A percentile compares a stretch with the other conserved stretches of the same genome.
These are phyloP conservation scores for Sipha flava DNA, from an alignment of 1,140 invertebrate species.

Conservation along the genomic window DNA sequence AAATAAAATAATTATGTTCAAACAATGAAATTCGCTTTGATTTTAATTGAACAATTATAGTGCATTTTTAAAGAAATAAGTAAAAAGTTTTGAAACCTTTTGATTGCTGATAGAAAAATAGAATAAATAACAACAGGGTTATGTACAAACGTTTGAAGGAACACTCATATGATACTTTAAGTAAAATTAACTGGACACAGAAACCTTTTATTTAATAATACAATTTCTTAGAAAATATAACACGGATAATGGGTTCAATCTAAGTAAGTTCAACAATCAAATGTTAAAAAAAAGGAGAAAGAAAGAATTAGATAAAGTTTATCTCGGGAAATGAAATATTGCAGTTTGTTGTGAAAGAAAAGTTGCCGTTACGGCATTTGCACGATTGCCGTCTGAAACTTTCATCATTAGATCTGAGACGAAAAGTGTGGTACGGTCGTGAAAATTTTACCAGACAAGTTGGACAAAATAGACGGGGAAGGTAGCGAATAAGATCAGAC, in stretches of 20 bases:
- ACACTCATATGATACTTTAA: background rate
- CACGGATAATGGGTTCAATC: background rate
- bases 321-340: slow-evolving; percentile 9
- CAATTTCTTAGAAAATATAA: background rate
- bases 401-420: slow-evolving; percentile 4
- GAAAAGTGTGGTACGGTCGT: background rate
- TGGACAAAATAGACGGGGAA: background rate
- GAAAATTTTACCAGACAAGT: slow-evolving; percentile 14
- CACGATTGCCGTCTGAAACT: slow-evolving; percentile 16
- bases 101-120: too few species aligned
- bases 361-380: slow-evolving; percentile 7
- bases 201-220: background rate
- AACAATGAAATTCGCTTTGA: background rate
- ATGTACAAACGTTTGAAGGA: background rate
- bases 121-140: background rate
- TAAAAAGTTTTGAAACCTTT: background rate
- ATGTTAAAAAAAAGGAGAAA: background rate
- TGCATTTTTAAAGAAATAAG: background rate
- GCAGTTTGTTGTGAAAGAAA: background rate
- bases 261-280: background rate
- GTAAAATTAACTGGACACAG: background rate
- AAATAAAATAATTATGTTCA: background rate
- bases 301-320: slow-evolving; percentile 21
- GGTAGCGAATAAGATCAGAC: background rate
- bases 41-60: background rate